Evolutionary conservation across 2,888 invertebrate genomes (phyloP), one percentile per base, ranked within the genome.

Genomic region (Griposia aprilina): DNA sequence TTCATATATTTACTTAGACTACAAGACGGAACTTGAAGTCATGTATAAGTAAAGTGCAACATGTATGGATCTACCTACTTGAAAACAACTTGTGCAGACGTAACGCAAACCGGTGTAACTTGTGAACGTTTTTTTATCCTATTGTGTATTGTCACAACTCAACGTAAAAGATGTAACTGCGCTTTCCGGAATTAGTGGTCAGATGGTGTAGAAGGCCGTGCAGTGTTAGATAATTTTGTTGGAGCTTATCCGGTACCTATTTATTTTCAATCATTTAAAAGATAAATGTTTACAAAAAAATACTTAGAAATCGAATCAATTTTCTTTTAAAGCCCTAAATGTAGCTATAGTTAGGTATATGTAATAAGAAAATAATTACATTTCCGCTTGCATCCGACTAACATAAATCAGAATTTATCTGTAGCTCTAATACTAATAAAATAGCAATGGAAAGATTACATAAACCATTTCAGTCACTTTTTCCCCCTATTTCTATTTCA

Each of bases 161-260:
- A 59, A 71, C 80, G 74, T 79, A 78, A 81, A 76, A 71, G 78
- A 72, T 82, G 82, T 79, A 73, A 81, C 74, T 63, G 62, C 55
- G 68, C 60, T 87, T 88, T 86, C 86, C 86, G 84, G 87, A 82
- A 89, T 85, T 75, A 78, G 84, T 79, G 87, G 84, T 85, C 81
- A 86, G 74, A 41, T 66, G n/a, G 50, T 73, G 59, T 72, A 71
- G 82, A 89, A 88, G 82, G 90, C 59, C 57, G 74, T 8, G n/a
- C 13, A 1, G 60, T 68, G 8, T 71, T 68, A 59, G n/a, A 26
- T 73, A 3, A 81, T 48, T 13, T 30, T 52, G 45, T 72, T 57
- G 30, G 26, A 41, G 36, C 41, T 81, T 52, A 26, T 78, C 8
- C 23, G 78, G 62, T 50, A 26, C 15, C 3, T 30, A 23, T 71